Base-by-base conservation (phyloP, 2,888 invertebrate genomes). In the Campoletis raptor region DNA sequence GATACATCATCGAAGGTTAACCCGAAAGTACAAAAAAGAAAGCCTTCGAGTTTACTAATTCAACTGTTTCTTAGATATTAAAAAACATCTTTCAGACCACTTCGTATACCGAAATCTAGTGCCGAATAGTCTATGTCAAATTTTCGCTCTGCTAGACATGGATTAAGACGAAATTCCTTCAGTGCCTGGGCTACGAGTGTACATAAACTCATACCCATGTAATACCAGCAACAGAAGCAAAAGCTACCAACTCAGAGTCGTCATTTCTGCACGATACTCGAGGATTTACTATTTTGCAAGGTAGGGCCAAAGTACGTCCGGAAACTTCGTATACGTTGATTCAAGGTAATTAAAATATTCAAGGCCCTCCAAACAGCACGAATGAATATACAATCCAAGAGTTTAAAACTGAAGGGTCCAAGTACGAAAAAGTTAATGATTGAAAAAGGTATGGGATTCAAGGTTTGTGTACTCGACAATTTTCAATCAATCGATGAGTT, bases 151-250 rank as follows among this genome's bases (percentile, higher is more conserved):
- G 77, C 70, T 77, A 70, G 70, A 70, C 61, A 61, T 45, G 73
- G 83, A 83, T 83, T 83, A 83, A 79, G 79, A 57, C 42, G 66
- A 64, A 83, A 83, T 83, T 79, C 67, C 79, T 24, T 74, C 57
- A 67, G 79, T 40, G 36, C 36, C 72, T 5, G 73, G 15, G 79
- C 67, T 79, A 73, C 54, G 67, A 74, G 67, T 40, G 37, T 70
- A 40, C n/a, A 48, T 73, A 61, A 61, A 61, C 61, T 61, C 30
- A 61, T 15, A 61, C 57, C 48, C 61, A 45, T 57, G 76, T 37
- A 36, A 52, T 36, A 15, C 40, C 40, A 61, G 30, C 81, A 21
- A 36, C 21, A 15, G 48, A 73, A 66, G 72, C 76, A 72, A 85
- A 85, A 76, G 73, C 40, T 52, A 18, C 42, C 48, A 70, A 61